Percentiles rank a stretch among this genome's conserved stretches.
These are phyloP conservation scores for Deilephila porcellus DNA, from an alignment of 2,888 invertebrate genomes.

Conservation along the genomic window DNA sequence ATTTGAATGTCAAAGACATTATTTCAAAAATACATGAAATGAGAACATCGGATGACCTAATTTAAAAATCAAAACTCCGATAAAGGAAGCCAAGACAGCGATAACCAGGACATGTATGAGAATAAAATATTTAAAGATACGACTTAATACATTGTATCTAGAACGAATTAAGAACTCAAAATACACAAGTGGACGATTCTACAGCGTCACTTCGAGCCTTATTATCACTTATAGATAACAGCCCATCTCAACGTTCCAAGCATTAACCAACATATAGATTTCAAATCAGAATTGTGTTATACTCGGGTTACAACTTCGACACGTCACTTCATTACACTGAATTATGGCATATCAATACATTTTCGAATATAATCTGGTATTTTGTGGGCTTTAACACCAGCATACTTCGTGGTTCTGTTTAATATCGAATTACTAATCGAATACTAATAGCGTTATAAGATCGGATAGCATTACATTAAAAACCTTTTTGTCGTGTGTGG, in stretches of 20 bases:
- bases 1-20: neutral
- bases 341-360: conserved; percentile 58
- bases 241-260: conserved; percentile 13
- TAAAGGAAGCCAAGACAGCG: neutral
- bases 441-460: conserved; percentile 66
- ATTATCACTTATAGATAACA: conserved; percentile 17
- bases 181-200: neutral
- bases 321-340: conserved; percentile 61
- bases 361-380: conserved; percentile 37
- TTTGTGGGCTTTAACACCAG: conserved; percentile 48
- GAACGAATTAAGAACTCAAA: conserved; percentile 19
- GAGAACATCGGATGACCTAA: neutral
- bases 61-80: neutral
- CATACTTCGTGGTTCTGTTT: conserved; percentile 56
- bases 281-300: conserved; percentile 55
- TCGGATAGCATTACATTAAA: conserved; percentile 66
- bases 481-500: conserved; percentile 73
- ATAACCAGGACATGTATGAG: neutral
- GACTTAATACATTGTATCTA: neutral
- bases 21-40: neutral
- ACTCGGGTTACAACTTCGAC: conserved; percentile 53
- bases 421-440: conserved; percentile 74
- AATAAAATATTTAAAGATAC: neutral
- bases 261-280: conserved; percentile 52
- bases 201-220: neutral